A percentile compares a stretch with the other conserved stretches of the same genome.
phyloP scores from a whole-genome alignment of 2,888 invertebrate genomes.

The Xiphydria camelus region DNA sequence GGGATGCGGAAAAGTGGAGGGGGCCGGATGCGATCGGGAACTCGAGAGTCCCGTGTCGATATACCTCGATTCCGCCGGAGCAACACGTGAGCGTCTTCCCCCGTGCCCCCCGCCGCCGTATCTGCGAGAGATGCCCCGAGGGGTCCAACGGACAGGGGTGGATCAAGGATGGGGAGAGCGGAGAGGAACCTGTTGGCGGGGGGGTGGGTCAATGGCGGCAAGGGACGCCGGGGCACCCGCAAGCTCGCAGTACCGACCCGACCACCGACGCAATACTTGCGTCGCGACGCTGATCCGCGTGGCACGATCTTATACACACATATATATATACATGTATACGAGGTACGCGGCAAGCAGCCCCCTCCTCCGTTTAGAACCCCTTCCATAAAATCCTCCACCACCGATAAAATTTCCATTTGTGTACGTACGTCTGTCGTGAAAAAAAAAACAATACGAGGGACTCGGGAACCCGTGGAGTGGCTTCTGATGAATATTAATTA shows the following conservation, averaged over 20 bases:
- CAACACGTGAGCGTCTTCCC: constrained; percentile 11
- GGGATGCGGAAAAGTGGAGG: too few relatives aligned
- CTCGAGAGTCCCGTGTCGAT: not conserved
- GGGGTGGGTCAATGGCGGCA: constrained; percentile 47
- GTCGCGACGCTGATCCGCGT: constrained; percentile 20
- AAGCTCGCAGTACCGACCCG: constrained; percentile 50
- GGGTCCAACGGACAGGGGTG: not conserved
- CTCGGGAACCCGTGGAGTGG: too few relatives aligned
- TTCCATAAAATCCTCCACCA: too few relatives aligned
- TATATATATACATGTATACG: too few relatives aligned
- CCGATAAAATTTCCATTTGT: too few relatives aligned
- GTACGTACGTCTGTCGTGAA: too few relatives aligned
- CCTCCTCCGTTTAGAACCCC: too few relatives aligned
- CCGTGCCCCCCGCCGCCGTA: not conserved
- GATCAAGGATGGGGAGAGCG: not conserved
- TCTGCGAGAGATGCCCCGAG: not conserved
- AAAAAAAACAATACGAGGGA: too few relatives aligned
- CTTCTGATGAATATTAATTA: too few relatives aligned
- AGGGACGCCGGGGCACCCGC: constrained; percentile 42
- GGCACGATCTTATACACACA: constrained; percentile 2
- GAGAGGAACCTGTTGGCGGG: constrained; percentile 33
- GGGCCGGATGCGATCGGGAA: not conserved
- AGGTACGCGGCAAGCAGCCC: too few relatives aligned
- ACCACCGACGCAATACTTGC: constrained; percentile 40
- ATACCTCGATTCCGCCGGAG: not conserved